A percentile compares a stretch with the other conserved stretches of the same genome.
Conservation (phyloP, 2,888 invertebrate species). For the Polia nebulosa region DNA sequence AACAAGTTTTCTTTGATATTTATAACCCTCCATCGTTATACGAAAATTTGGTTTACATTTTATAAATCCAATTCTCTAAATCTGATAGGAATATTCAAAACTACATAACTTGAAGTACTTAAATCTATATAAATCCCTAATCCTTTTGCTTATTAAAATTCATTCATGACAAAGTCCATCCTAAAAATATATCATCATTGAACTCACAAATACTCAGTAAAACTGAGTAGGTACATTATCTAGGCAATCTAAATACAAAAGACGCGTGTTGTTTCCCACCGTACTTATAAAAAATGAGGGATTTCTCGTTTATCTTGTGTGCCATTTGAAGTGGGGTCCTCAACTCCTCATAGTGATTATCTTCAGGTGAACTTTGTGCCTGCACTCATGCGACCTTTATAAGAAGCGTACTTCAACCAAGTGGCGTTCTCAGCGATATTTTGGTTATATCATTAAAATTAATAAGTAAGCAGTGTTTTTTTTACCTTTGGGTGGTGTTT, state of each 20-base stretch:
- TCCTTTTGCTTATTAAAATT: conserved; percentile 1
- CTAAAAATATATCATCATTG: conserved; percentile 13
- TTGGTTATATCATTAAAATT: conserved; percentile 87
- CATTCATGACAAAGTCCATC: not conserved
- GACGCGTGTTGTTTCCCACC: conserved; percentile 64
- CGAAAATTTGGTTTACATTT: too few relatives aligned
- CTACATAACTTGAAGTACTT: too few relatives aligned
- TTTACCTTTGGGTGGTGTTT: conserved; percentile 15
- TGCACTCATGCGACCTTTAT: conserved; percentile 81
- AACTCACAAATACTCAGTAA: conserved; percentile 12
- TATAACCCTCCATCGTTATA: too few relatives aligned
- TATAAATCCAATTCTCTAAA: too few relatives aligned
- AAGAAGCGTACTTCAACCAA: conserved; percentile 82
- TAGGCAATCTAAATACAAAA: conserved; percentile 51
- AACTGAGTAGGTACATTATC: conserved; percentile 13
- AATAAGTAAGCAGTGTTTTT: conserved; percentile 77
- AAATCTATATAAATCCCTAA: too few relatives aligned
- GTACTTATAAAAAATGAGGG: conserved; percentile 75
- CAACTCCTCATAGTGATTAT: conserved; percentile 79
- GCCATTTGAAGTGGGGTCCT: conserved; percentile 83
- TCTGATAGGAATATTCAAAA: too few relatives aligned
- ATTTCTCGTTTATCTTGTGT: conserved; percentile 86
- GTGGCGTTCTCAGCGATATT: conserved; percentile 85
- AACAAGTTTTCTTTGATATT: too few relatives aligned
- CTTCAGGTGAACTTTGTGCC: conserved; percentile 83